phyloP scores from a whole-genome alignment of 2,797 vertebrate genomes.

The Poecile montanus region DNA sequence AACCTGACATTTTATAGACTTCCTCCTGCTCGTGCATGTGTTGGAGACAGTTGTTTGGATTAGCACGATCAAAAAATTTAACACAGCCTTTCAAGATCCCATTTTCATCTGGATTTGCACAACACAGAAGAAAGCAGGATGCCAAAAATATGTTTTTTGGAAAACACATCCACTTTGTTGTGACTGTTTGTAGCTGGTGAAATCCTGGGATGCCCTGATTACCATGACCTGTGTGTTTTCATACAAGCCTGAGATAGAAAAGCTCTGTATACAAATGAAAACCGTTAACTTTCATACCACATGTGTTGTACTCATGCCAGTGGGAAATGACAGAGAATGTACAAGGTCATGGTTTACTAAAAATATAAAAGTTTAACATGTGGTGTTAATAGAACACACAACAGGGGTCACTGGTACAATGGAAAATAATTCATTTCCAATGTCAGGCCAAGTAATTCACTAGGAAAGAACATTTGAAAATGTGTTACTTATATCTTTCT shows the following conservation, averaged over 20 bases:
- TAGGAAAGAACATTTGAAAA: conserved; percentile 49
- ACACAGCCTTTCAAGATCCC: conserved; percentile 60
- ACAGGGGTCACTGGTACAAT: conserved; percentile 67
- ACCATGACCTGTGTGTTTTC: conserved; percentile 36
- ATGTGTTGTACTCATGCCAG: conserved; percentile 64
- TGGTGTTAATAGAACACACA: conserved; percentile 78
- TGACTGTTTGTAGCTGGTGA: conserved; percentile 51
- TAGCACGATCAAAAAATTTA: conserved; percentile 50
- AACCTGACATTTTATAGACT: conserved; percentile 59
- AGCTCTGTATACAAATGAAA: conserved; percentile 59
- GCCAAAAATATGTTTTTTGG: conserved; percentile 66
- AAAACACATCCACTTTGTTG: conserved; percentile 45
- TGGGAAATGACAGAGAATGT: conserved; percentile 67
- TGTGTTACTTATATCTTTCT: conserved; percentile 45
- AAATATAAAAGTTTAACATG: conserved; percentile 72
- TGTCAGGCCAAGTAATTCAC: conserved; percentile 59
- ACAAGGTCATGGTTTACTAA: conserved; percentile 73
- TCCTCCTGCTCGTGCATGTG: conserved; percentile 58
- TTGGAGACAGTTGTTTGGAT: conserved; percentile 61
- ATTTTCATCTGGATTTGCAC: conserved; percentile 69
- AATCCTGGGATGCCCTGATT: conserved; percentile 56
- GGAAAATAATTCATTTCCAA: conserved; percentile 69
- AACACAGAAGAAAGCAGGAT: conserved; percentile 9
- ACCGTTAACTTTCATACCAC: conserved; percentile 61
- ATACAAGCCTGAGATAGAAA: conserved; percentile 7